Evolutionary conservation across 2,888 invertebrate genomes (phyloP), one percentile per base, ranked within the genome.

Genomic region (Drosophila infuscata): DNA sequence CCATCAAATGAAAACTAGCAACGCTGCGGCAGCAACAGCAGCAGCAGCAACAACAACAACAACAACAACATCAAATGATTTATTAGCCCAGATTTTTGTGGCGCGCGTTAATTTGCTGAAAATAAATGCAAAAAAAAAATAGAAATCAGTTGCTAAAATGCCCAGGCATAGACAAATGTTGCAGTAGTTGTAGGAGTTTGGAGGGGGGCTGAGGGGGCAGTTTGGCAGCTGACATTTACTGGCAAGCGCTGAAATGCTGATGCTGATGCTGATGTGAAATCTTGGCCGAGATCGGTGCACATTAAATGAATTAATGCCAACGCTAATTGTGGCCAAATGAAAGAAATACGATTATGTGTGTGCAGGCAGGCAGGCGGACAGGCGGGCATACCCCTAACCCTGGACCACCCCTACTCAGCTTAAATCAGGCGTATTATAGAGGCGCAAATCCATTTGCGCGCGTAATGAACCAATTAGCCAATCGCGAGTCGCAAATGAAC

Each of bases 381-480:
- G 15, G 35, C 36, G 6, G 36, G 7, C n/a, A 30, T 15, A 8
- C 43, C 36, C 11, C 25, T 1, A 17, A 5, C 35, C 20, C 1
- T 35, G 6, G 15, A 29, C 9, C 33, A 15, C 30, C 32, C 11
- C 20, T 30, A 36, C n/a, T 43, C 60, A 59, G 67, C 68, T 76
- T 78, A 88, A 87, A 88, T 89, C 82, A 82, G 70, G 74, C 91
- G 71, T 78, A 52, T 82, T 82, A 87, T 88, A 79, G 82, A 84
- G 89, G 89, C 89, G 82, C 90, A 90, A 91, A 91, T 88, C 90
- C 91, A 90, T 90, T 91, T 91, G 82, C 71, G 91, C 89, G 75
- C 90, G 89, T 91, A 90, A 91, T 91, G 85, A 88, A 83, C 89
- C 91, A 90, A 91, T 90, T 91, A 91, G 83, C 79, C 79, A 91